Percentiles rank a stretch among this genome's conserved stretches.
Evolutionary conservation across 1,140 invertebrate species (phyloP).

Genomic region (Stegodyphus dumicola): DNA sequence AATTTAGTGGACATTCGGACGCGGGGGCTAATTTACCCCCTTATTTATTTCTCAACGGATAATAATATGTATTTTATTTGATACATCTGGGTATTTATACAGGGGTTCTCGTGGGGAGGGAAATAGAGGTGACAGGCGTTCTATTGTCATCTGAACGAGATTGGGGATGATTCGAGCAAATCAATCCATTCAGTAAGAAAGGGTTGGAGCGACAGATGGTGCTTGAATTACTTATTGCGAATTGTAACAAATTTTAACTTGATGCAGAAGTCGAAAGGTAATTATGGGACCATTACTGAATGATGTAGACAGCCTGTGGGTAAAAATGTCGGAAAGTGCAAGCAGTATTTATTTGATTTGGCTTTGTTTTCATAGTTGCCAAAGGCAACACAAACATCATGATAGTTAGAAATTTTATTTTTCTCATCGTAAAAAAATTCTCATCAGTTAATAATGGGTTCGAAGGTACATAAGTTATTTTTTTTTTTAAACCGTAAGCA

Average conservation of each 20-base stretch:
- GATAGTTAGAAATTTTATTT: conserved; percentile 29
- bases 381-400: conserved; percentile 27
- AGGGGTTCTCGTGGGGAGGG: not conserved
- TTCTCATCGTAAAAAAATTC: not conserved
- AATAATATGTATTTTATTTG: not conserved
- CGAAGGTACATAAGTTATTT: too few species aligned
- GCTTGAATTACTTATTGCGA: not conserved
- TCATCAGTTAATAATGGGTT: too few species aligned
- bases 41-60: not conserved
- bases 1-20: not conserved
- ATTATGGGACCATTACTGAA: too few species aligned
- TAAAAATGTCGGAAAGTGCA: too few species aligned
- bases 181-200: not conserved
- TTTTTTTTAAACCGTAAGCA: too few species aligned
- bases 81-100: not conserved
- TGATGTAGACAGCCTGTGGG: too few species aligned
- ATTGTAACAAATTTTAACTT: not conserved
- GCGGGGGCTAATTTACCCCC: too few species aligned
- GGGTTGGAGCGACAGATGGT: conserved; percentile 8
- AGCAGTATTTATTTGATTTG: not conserved
- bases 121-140: conserved; percentile 3
- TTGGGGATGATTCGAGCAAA: conserved; percentile 1
- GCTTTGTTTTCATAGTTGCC: conserved; percentile 16
- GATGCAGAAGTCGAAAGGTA: too few species aligned
- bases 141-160: not conserved